A percentile compares a stretch with the other conserved stretches of the same genome.
These are phyloP conservation scores for Orthonychiurus folsomi DNA, from an alignment of 2,888 invertebrate genomes.

Conservation along the genomic window DNA sequence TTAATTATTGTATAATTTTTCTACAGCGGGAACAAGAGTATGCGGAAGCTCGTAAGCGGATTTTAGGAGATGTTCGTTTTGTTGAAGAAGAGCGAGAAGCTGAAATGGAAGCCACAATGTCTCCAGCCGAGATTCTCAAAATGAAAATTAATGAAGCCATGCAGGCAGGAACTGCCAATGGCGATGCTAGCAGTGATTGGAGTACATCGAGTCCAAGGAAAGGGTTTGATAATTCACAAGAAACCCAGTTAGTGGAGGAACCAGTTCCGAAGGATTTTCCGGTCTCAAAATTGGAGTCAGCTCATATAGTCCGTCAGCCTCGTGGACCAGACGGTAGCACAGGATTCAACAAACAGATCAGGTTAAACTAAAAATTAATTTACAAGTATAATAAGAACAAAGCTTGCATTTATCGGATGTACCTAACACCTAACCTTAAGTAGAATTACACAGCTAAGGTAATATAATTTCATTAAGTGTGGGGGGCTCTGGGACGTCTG, in stretches of 20 bases:
- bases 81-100: constrained; percentile 28
- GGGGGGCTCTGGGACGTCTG: no score
- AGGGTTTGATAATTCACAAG: neutral
- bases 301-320: neutral
- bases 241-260: neutral
- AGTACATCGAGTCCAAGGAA: neutral
- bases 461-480: no score
- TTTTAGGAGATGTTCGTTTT: constrained; percentile 60
- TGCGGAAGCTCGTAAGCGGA: constrained; percentile 79
- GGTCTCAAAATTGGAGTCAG: neutral
- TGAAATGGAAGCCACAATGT: constrained; percentile 17
- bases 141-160: constrained; percentile 29
- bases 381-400: no score
- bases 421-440: no score
- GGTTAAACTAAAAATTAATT: no score
- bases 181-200: neutral
- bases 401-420: no score
- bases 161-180: neutral
- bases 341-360: no score
- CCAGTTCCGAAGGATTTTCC: neutral
- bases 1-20: neutral
- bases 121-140: constrained; percentile 33
- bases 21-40: constrained; percentile 81
- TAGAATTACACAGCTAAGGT: no score
- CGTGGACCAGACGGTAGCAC: neutral